Evolutionary conservation across 2,888 invertebrate species (phyloP), one percentile per base, ranked within the genome.

Genomic region (Oeneis ivallda): DNA sequence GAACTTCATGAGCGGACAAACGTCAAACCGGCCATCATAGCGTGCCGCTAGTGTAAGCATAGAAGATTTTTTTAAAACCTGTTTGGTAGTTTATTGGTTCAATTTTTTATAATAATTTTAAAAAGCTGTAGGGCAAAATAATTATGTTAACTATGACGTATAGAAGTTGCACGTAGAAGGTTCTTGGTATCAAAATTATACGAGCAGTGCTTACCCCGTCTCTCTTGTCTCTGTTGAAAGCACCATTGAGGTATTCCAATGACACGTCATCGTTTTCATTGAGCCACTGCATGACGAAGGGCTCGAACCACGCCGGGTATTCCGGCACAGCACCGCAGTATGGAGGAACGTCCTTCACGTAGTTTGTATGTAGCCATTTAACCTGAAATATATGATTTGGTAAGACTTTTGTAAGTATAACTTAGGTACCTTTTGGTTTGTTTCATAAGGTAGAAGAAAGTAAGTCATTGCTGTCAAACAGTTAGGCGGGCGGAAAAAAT

Each of bases 201-300:
- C 26, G 5, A 26, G 26, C 26, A 2, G 1, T 26, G 86, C 94
- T 93, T 87, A 98, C 98, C 92, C 96, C 96, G 85, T 98, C 98
- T 87, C 97, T 96, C 89, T 97, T 97, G 92, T 99, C 99, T 85
- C 99, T 95, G 85, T 97, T 98, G 88, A 99, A 99, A 76, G 99
- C 99, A 87, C 99, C 98, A 84, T 99, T 97, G 72, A 99, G 95
- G 91, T 99, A 99, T 87, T 99, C 99, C 80, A 99, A 93, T 0
- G 99, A 99, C 1, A 99, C 99, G 77, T 99, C 99, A 82, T 99
- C 99, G 84, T 99, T 99, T 86, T 99, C 99, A 82, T 99, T 99
- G 49, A 99, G 94, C 99, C 99, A 99, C 86, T 99, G 99, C 99
- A 99, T 99, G 52, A 99, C 99, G 88, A 99, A 99, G n/a, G 99